Conservation (phyloP, 2,113 vertebrate genomes). For the Riparia riparia region DNA sequence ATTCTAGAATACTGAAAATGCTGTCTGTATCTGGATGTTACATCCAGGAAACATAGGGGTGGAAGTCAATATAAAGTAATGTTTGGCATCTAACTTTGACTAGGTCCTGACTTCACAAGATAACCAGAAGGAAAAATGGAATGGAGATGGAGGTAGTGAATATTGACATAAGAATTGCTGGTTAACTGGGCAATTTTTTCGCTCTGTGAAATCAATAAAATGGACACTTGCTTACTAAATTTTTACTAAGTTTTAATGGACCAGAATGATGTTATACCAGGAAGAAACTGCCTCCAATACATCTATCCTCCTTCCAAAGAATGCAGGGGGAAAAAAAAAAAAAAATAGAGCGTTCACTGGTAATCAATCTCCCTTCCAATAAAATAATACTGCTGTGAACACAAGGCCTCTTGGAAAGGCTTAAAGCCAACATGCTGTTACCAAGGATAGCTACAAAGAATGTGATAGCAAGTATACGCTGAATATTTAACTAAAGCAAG, state of each 20-base stretch:
- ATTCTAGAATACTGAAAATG: not conserved
- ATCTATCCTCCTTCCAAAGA: not conserved
- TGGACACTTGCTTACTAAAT: not conserved
- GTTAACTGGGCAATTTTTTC: not conserved
- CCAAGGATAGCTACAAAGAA: conserved; percentile 9
- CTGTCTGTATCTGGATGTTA: not conserved
- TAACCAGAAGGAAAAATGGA: not conserved
- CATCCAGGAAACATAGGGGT: not conserved
- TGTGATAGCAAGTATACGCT: not conserved
- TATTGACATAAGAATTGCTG: not conserved
- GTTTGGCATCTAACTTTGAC: not conserved
- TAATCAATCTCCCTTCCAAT: not conserved
- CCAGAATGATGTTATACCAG: not conserved
- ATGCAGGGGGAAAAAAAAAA: not conserved
- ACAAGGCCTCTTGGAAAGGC: not conserved
- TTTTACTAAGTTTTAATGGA: conserved; percentile 14
- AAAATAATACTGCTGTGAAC: not conserved
- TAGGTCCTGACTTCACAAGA: not conserved
- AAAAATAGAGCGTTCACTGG: not conserved
- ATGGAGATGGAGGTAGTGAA: not conserved
- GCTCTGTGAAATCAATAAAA: conserved; percentile 11
- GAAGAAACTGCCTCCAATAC: not conserved
- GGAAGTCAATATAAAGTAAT: not conserved
- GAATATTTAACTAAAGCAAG: conserved; percentile 31
- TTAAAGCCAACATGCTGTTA: not conserved